phyloP scores from a whole-genome alignment of 2,113 vertebrate species.

The Scalopus aquaticus region DNA sequence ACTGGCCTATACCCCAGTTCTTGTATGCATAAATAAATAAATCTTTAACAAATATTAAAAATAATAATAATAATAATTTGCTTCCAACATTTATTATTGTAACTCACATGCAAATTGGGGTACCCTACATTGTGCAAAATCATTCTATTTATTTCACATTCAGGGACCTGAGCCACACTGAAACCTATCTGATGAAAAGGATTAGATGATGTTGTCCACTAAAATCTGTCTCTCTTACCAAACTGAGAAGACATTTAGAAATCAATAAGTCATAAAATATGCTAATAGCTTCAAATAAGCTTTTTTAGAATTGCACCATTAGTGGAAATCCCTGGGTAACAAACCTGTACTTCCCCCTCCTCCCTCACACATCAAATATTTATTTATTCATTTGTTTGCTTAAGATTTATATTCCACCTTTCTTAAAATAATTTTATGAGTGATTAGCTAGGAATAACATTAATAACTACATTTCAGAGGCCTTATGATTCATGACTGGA shows the following conservation, averaged over 20 bases:
- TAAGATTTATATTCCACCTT: not conserved
- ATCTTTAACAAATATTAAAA: no score
- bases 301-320: constrained; percentile 43
- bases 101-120: not conserved
- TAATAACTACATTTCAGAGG: not conserved
- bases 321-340: not conserved
- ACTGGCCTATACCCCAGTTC: no score
- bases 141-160: not conserved
- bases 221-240: constrained; percentile 13
- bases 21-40: no score
- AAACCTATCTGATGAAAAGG: not conserved
- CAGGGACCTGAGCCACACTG: not conserved
- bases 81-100: not conserved
- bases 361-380: not conserved
- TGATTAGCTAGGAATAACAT: not conserved
- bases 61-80: no score
- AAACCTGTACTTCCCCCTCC: not conserved
- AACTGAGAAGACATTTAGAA: constrained; percentile 48
- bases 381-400: constrained; percentile 18
- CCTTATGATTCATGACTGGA: not conserved
- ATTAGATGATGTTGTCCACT: constrained; percentile 30
- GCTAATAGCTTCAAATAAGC: constrained; percentile 27
- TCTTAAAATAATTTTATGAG: constrained; percentile 36
- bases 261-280: constrained; percentile 62
- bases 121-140: not conserved